Base-by-base conservation (phyloP, 2,113 vertebrate genomes). In the Trogon melanurus region DNA sequence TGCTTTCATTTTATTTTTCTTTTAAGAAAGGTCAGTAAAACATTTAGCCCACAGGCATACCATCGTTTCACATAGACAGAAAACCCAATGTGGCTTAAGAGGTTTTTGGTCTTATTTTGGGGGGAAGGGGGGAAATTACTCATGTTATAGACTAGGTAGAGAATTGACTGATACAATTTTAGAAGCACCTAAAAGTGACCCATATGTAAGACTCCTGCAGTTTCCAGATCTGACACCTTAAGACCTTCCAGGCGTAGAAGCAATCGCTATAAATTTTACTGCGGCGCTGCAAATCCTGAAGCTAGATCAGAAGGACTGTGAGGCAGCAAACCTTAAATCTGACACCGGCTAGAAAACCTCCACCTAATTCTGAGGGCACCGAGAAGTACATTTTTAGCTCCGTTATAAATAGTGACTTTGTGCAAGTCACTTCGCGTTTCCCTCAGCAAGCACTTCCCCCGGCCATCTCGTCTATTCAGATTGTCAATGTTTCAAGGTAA, bases 251-350 rank as follows among this genome's bases (percentile, higher is more conserved):
- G 19, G 17, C 26, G n/a, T 57, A 74, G 51, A 80, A 91, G 47
- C 38, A 79, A 76, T 82, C 32, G 38, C 67, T 79, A 69, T 89
- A 90, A 94, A 95, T 82, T 91, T 88, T 65, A 87, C 54, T 41
- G 73, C 0, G 2, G 29, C 16, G 44, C 41, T 75, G 56, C 67
- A 76, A 95, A 91, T 79, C 71, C 71, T 44, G 51, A 83, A 65
- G 79, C 53, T 75, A 79, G 54, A 94, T 66, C 60, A 93, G 75
- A 89, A 54, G n/a, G 45, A 75, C 54, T 53, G 18, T 11, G 48
- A 91, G 62, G 87, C 27, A 92, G 71, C 72, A 88, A 81, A 94
- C 45, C 58, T 96, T 95, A 93, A 94, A 95, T 89, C 73, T 95
- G 60, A 70, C 85, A 69, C 67, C 21, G 44, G 45, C 7, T 22